Evolutionary conservation across 2,113 vertebrate genomes (phyloP), one percentile per base, ranked within the genome.

Genomic region (Oenanthe melanoleuca): DNA sequence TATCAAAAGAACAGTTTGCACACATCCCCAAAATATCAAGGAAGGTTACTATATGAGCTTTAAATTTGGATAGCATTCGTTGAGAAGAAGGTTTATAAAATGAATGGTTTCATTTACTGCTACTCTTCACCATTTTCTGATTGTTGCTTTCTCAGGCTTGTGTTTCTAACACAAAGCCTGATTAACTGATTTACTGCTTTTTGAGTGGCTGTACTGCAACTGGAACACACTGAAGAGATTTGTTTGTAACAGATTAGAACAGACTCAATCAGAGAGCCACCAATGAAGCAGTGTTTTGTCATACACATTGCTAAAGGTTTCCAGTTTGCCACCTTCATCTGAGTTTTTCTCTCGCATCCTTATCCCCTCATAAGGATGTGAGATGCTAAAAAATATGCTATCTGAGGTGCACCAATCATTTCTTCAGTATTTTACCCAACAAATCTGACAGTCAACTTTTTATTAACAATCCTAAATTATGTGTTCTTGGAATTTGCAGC

Each of bases 21-120:
- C 8, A 22, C 6, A 24, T 26, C 9, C 14, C 11, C 8, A 47
- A 3, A 40, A 21, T 5, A 29, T 31, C 0, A 0, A 77, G 34
- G 12, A 53, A 77, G 31, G 10, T 28, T 86, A 23, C 44, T 28
- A 6, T 25, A 38, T 6, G 28, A 91, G 18, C 47, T 29, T 23
- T 83, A 34, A 33, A 61, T 66, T 31, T 53, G 28, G 26, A 69
- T 1, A 3, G 50, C 9, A 25, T 38, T 80, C 23, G 67, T 26
- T 56, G 16, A 29, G 49, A 71, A 66, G 31, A 29, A 59, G 11
- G 20, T 69, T 64, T 69, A 53, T 56, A 69, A 80, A 65, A 29
- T 8, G 2, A 53, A 34, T 13, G 17, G 26, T 19, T 85, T 75
- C 75, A 59, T 75, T 87, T 73, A 71, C 11, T 9, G 16, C 33